Percentiles rank a stretch among this genome's conserved stretches.
These are phyloP conservation scores for Eristalis tenax DNA, from an alignment of 2,888 invertebrate species.

Conservation along the genomic window DNA sequence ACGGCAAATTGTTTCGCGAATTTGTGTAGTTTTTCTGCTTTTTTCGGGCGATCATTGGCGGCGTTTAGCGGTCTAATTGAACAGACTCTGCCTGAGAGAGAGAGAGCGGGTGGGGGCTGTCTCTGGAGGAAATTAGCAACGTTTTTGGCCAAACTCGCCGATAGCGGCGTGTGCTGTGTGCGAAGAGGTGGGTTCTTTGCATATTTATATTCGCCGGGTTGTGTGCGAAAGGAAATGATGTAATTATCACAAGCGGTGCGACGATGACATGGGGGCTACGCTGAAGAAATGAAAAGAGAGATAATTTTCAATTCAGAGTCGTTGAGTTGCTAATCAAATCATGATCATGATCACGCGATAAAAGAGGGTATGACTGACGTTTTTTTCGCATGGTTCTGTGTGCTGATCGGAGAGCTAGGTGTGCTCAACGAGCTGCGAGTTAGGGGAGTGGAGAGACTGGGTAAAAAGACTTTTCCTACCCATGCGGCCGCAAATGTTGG, in stretches of 20 bases:
- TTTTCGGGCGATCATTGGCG: not conserved
- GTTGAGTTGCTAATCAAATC: not conserved
- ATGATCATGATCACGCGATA: not conserved
- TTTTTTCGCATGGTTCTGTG: not conserved
- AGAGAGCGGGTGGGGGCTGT: not conserved
- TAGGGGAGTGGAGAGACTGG: too few species aligned
- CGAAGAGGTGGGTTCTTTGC: slow-evolving; percentile 25
- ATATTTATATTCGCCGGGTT: slow-evolving; percentile 25
- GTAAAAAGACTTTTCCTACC: too few species aligned
- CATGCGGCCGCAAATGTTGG: too few species aligned
- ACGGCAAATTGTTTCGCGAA: slow-evolving; percentile 11
- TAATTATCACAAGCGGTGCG: slow-evolving; percentile 2
- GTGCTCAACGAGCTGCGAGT: too few species aligned
- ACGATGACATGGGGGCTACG: not conserved
- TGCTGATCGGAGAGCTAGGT: too few species aligned
- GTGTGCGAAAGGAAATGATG: not conserved
- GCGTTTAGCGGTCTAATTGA: slow-evolving; percentile 7
- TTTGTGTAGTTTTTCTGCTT: not conserved
- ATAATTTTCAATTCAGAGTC: not conserved
- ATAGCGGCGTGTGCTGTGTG: slow-evolving; percentile 9
- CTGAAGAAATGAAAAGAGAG: not conserved
- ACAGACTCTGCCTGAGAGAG: not conserved
- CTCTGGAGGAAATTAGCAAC: slow-evolving; percentile 16
- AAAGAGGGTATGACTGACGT: not conserved
- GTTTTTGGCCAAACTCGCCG: slow-evolving; percentile 1